These are phyloP conservation scores for Leuctra nigra DNA, from an alignment of 2,888 invertebrate species.

Conservation along the genomic window DNA sequence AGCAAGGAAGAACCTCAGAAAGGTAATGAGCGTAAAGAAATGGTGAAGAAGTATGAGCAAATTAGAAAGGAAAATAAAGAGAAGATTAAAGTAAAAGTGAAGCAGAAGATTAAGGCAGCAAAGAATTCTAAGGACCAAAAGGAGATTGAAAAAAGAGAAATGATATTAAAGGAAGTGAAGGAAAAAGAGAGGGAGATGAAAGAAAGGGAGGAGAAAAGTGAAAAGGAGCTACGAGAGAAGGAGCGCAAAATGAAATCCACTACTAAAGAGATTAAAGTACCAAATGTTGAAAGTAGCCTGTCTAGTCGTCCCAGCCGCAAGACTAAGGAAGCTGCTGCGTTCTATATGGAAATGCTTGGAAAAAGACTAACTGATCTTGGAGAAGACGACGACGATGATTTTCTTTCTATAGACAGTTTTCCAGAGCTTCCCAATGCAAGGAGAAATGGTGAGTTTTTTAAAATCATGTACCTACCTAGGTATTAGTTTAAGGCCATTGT, in stretches of 20 bases:
- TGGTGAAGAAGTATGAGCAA: background rate
- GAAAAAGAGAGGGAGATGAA: conserved; percentile 35
- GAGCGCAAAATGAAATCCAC: conserved; percentile 28
- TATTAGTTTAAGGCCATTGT: too few species aligned
- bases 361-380: conserved; percentile 59
- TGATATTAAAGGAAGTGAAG: conserved; percentile 37
- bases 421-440: conserved; percentile 59
- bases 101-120: conserved; percentile 30
- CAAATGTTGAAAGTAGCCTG: too few species aligned
- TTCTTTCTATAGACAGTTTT: conserved; percentile 55
- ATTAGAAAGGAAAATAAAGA: background rate
- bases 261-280: too few species aligned
- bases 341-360: conserved; percentile 66
- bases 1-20: background rate
- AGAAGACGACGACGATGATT: conserved; percentile 50
- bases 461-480: too few species aligned
- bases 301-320: conserved; percentile 54
- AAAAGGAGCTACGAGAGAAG: conserved; percentile 13
- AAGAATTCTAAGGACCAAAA: conserved; percentile 26
- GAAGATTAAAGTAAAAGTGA: background rate
- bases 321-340: conserved; percentile 67
- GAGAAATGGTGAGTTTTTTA: conserved; percentile 49
- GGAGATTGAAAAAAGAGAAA: conserved; percentile 32
- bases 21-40: background rate
- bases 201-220: conserved; percentile 22